Percentiles rank a stretch among this genome's conserved stretches.
These are phyloP conservation scores for Holacanthella duospinosa DNA, from an alignment of 2,888 invertebrate species.

Conservation along the genomic window DNA sequence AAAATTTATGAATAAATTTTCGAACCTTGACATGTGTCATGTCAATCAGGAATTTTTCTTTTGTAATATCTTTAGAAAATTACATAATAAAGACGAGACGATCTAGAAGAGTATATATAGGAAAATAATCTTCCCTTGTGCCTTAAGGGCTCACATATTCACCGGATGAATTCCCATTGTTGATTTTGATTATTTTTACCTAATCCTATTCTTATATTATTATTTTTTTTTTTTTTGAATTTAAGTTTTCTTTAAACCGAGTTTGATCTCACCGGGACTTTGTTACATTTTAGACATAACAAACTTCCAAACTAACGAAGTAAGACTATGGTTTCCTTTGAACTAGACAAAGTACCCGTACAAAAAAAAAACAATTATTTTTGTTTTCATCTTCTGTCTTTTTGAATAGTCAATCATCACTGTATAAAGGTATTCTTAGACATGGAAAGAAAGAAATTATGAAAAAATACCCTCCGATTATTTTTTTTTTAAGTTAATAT, in stretches of 20 bases:
- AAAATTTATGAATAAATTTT: no score
- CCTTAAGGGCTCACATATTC: not conserved
- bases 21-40: no score
- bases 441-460: not conserved
- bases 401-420: slow-evolving; percentile 1
- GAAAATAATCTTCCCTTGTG: not conserved
- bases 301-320: not conserved
- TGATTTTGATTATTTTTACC: no score
- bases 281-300: not conserved
- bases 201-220: no score
- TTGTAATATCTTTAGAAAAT: no score
- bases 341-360: slow-evolving; percentile 3
- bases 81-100: no score
- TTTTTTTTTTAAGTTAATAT: not conserved
- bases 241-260: not conserved
- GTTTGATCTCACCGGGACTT: not conserved
- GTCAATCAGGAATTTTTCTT: no score
- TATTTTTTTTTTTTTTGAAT: slow-evolving; percentile 1
- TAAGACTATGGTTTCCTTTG: no score
- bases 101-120: no score
- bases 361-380: not conserved
- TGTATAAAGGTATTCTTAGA: not conserved
- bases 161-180: not conserved
- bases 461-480: not conserved
- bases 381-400: not conserved